Conservation (phyloP, 2,888 invertebrate genomes). For the Patella depressa region DNA sequence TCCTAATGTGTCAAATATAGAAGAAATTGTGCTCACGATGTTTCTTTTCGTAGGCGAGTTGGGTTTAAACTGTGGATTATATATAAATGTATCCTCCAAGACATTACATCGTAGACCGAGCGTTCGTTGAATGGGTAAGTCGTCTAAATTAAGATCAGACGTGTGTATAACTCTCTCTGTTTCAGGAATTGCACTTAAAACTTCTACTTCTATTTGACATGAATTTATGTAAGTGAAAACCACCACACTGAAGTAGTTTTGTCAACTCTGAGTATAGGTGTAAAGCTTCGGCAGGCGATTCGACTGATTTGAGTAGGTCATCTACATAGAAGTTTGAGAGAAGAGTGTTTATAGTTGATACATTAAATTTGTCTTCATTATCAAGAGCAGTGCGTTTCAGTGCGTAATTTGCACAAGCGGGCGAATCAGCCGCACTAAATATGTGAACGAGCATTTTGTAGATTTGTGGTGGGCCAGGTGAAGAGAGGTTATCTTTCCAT, state of each 20-base stretch:
- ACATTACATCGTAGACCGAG: conserved; percentile 14
- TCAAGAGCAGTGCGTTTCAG: conserved; percentile 11
- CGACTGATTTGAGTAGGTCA: conserved; percentile 15
- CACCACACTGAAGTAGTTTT: neutral
- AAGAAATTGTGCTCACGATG: neutral
- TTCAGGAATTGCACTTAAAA: conserved; percentile 18
- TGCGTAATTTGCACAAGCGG: conserved; percentile 17
- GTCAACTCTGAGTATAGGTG: conserved; percentile 1
- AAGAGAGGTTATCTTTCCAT: neutral
- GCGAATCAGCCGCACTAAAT: conserved; percentile 13
- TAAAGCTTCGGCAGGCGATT: neutral
- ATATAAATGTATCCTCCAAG: neutral
- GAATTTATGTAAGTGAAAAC: conserved; percentile 13
- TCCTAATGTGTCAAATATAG: neutral
- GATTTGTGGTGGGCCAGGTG: neutral
- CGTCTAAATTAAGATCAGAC: conserved; percentile 12
- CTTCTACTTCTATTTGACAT: neutral
- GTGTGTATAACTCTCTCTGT: conserved; percentile 13
- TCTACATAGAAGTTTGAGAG: conserved; percentile 19
- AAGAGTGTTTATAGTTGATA: neutral
- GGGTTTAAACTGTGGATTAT: conserved; percentile 6
- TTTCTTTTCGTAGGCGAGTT: neutral
- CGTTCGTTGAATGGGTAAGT: conserved; percentile 7
- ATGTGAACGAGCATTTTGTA: conserved; percentile 17
- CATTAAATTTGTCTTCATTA: neutral